Evolutionary conservation across 53 echinoderm and acorn worm genomes (phyloP), one percentile per base, ranked within the genome.

Genomic region (Echinometra lucunter): DNA sequence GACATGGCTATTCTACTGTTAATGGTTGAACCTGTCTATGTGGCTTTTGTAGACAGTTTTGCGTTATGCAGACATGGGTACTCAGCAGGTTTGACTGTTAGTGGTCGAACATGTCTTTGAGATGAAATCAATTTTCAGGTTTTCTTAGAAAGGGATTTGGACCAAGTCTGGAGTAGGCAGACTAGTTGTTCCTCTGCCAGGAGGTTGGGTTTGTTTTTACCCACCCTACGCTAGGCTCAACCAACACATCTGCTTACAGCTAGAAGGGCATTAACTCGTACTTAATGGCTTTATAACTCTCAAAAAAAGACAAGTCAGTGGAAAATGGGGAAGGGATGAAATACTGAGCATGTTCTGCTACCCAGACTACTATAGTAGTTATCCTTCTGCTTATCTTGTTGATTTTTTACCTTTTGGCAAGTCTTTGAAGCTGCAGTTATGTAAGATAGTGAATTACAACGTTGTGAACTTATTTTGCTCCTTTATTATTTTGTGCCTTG

Each of bases 401-500:
- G 15, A 72, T 72, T 72, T 34, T 72, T 35, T 10, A 35, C 35
- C 72, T 35, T 12, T 70, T 53, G 53, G 72, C 28, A 40, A 38
- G 42, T 21, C 19, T 23, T 15, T 42, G 21, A 30, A 42, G 78
- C 35, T 78, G 78, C 38, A 21, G 16, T 40, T 78, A 35, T 78
- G 38, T 78, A 42, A 21, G 42, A 19, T 42, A 40, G 17, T 78
- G 42, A 40, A 78, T 78, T 42, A 78, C 42, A 42, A 78, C 21
- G 18, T 8, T 78, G 13, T 42, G 42, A 16, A 78, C 40, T 42
- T 78, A 21, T 19, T 78, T 40, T 19, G 78, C 78, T 35, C 78
- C 38, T 37, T 53, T 88, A 88, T 88, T 53, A 88, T 88, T 88
- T 88, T 88, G 88, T 88, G 88, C 88, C 88, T 88, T 88, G 49